Conservation (phyloP, 2,113 vertebrate genomes). For the Serilophus lunatus region DNA sequence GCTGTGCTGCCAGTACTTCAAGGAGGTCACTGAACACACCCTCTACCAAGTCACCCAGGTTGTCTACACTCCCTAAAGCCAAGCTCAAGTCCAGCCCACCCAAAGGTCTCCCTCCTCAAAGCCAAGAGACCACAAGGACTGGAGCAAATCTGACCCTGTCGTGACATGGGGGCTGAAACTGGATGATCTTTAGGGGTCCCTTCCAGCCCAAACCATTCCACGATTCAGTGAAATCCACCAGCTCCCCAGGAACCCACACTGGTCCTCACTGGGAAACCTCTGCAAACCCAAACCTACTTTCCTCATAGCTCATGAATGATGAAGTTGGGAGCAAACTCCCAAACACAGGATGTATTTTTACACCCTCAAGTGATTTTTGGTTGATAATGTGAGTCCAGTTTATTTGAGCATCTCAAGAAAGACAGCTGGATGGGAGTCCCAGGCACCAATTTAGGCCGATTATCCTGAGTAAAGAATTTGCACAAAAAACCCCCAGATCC, state of each 20-base stretch:
- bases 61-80: constrained; percentile 9
- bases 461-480: not conserved
- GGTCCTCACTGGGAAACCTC: not conserved
- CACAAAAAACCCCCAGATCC: not conserved
- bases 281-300: not conserved
- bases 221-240: not conserved
- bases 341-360: not conserved
- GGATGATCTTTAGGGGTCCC: not conserved
- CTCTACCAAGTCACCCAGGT: constrained; percentile 40
- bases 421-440: not conserved
- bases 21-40: constrained; percentile 42
- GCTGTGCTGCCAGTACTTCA: constrained; percentile 79
- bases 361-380: accelerated
- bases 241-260: not conserved
- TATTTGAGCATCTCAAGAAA: not conserved
- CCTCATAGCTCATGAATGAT: accelerated
- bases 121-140: accelerated
- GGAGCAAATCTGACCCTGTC: not conserved
- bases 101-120: not conserved
- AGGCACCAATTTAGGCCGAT: not conserved
- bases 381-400: not conserved
- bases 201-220: not conserved
- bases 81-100: not conserved
- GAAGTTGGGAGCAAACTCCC: not conserved
- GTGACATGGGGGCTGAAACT: accelerated